These are phyloP conservation scores for Nesometra sesokonis DNA, from an alignment of 35 echinoderm and acorn worm species.

Conservation along the genomic window DNA sequence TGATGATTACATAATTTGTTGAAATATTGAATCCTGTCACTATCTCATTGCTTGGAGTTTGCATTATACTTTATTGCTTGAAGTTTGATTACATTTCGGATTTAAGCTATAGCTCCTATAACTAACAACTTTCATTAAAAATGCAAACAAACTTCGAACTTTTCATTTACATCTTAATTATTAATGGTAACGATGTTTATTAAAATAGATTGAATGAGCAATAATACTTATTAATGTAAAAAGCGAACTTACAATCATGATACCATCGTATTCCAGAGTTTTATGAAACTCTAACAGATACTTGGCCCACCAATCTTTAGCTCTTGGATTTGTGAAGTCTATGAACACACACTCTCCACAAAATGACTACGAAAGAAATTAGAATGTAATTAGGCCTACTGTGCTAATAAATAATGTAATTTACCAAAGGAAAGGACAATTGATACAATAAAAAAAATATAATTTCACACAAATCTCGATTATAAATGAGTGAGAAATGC, in stretches of 20 bases:
- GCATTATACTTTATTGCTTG: no score
- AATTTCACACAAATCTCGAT: no score
- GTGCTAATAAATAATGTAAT: no score
- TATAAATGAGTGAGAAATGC: no score
- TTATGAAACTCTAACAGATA: slow-evolving; percentile 20
- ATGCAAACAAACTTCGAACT: not conserved
- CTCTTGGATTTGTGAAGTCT: slow-evolving; percentile 47
- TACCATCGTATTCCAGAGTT: slow-evolving; percentile 43
- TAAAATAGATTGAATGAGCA: not conserved
- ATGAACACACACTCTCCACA: slow-evolving; percentile 37
- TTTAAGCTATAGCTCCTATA: no score
- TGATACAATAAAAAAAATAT: no score
- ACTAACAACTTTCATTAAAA: not conserved
- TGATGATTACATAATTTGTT: no score
- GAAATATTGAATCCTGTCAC: no score
- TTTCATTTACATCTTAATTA: not conserved
- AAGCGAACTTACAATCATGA: slow-evolving; percentile 72
- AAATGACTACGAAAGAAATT: slow-evolving; percentile 21
- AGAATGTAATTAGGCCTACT: no score
- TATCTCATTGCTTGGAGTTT: no score
- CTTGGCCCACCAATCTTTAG: slow-evolving; percentile 43
- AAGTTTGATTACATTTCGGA: no score
- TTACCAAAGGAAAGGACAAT: no score
- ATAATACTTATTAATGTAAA: not conserved
- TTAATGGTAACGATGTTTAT: not conserved